Conservation (phyloP, 1,140 invertebrate species). For the Carposina sasakii region DNA sequence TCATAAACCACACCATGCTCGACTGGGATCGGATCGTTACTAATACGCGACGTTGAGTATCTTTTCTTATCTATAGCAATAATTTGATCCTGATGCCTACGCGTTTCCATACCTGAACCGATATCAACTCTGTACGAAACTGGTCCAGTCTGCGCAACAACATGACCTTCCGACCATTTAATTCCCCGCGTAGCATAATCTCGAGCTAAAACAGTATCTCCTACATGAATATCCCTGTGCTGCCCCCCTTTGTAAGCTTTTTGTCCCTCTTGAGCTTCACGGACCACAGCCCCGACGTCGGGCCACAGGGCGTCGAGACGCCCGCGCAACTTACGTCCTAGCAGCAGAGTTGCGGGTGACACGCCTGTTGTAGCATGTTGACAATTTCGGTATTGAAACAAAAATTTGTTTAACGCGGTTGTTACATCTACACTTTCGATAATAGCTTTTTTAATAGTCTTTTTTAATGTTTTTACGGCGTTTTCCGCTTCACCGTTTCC, state of each 20-base stretch:
- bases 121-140: neutral
- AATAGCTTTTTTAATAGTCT: neutral
- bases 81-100: neutral
- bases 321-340: neutral
- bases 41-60: too few species aligned
- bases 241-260: neutral
- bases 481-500: neutral
- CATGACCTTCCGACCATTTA: neutral
- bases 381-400: conserved; percentile 2
- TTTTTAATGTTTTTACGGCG: neutral
- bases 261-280: neutral
- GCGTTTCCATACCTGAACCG: neutral
- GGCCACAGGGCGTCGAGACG: neutral
- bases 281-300: neutral
- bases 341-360: neutral
- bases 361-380: neutral
- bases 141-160: neutral
- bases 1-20: too few species aligned
- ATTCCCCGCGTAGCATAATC: neutral
- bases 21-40: too few species aligned
- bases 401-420: neutral
- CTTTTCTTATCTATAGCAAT: too few species aligned
- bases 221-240: neutral
- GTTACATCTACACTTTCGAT: neutral
- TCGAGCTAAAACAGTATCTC: neutral